Base-by-base conservation (phyloP, 2,113 vertebrate genomes). In the Rhizomys pruinosus region DNA sequence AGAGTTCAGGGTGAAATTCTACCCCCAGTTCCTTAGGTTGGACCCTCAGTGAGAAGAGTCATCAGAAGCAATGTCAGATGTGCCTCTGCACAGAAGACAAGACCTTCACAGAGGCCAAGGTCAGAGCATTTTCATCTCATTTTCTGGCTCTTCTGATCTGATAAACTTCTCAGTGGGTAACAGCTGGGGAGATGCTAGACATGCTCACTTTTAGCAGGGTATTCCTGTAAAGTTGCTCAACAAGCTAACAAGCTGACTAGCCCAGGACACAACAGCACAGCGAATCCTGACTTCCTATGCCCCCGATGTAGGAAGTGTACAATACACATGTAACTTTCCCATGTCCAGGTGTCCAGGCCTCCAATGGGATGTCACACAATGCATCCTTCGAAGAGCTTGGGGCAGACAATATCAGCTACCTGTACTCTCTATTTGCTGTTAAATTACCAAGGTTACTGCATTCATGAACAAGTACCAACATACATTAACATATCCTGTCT, bases 151-250 rank as follows among this genome's bases (percentile, higher is more conserved):
- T 88, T 90, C 77, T 39, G 61, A 95, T 72, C 86, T 1, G 0
- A 74, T 91, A 15, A 92, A 64, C 59, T 85, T 90, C 90, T 69
- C 90, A 90, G 81, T 64, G 55, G 79, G 68, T n/a, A 59, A 27
- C 32, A 63, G 63, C 72, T 19, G 42, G 73, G 27, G 57, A 74
- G 68, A 78, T 32, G 92, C 52, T 44, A 13, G 79, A 17, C 0
- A 11, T 22, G 52, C 25, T 90, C 64, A 42, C 72, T 86, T 90
- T 89, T 73, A 89, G 71, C 44, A 64, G 68, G 90, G 76, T 34
- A 42, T 57, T 66, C 69, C 74, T 20, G 2, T 76, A 71, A 94
- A 93, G 71, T 79, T 77, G 42, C 47, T 80, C 76, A 22, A 81
- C 84, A 69, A 61, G 82, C 89, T 42, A 73, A 72, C 61, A 88